Evolutionary conservation across 2,888 invertebrate genomes (phyloP), one percentile per base, ranked within the genome.

Genomic region (Entomobrya multifasciata): DNA sequence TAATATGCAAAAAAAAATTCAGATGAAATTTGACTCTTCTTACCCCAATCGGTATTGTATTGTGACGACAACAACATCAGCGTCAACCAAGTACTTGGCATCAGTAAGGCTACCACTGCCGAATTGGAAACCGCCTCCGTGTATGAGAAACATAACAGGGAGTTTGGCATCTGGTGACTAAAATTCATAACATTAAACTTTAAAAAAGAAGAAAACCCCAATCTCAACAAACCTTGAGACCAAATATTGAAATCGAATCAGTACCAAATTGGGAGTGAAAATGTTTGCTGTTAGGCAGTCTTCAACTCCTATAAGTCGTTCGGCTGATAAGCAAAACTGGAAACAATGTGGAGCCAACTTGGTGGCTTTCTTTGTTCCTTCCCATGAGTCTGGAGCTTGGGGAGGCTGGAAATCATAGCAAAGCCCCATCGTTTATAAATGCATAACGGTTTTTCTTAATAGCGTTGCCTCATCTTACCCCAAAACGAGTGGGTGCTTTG

Each of bases 31-130:
- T n/a, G n/a, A n/a, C n/a, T n/a, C n/a, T n/a, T n/a, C 72, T 52
- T 25, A 74, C 17, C 82, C 87, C 13, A 90, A 36, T 65, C 90
- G 65, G 27, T 88, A 89, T 72, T 90, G 89, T 0, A 89, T 70
- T 11, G 87, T 82, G 13, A 90, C 87, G 3, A 90, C 52, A 10
- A 90, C 67, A 0, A 89, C 83, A 25, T 87, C 76, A 27, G 87
- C 85, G 47, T 88, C 88, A 49, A 87, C 74, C 20, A 89, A 47
- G 44, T 87, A 88, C 15, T 65, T 79, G 0, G 76, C 87, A 6
- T 81, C 62, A 36, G 44, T 74, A 8, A 82, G 41, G 27, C 52
- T 72, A 11, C 79, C 76, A 22, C 60, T 76, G 6, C 84, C 84
- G 15, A 85, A 52, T 15, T 76, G 78, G 27, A 89, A 86, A 8